Evolutionary conservation across 2,113 vertebrate genomes (phyloP).

Genomic region (Colistium nudipinnis): DNA sequence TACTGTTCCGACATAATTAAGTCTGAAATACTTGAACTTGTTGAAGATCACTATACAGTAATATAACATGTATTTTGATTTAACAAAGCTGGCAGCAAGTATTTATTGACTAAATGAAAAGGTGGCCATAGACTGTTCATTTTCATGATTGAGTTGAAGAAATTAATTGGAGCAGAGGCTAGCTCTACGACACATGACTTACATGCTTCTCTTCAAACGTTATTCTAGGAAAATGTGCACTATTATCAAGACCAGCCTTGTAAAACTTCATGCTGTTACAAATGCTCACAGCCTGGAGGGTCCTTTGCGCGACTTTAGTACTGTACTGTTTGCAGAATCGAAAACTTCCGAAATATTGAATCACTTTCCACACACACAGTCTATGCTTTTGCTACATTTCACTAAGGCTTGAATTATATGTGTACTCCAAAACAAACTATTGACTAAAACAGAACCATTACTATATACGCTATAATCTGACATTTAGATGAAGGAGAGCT

Average conservation of each 20-base stretch:
- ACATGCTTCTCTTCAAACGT: neutral
- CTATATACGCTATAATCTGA: too few relatives aligned
- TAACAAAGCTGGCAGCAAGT: neutral
- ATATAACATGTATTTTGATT: neutral
- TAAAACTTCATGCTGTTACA: neutral
- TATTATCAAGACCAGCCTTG: neutral
- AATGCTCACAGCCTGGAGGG: neutral
- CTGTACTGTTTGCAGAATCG: slow-evolving; percentile 16
- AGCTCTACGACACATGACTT: slow-evolving; percentile 1
- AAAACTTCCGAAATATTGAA: slow-evolving; percentile 4
- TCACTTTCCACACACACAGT: slow-evolving; percentile 16
- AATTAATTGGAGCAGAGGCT: neutral
- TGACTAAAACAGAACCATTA: too few relatives aligned
- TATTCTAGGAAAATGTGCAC: neutral
- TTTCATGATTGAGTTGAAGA: neutral
- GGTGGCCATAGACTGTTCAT: neutral
- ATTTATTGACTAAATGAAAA: neutral
- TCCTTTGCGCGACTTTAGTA: neutral
- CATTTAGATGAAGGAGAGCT: too few relatives aligned
- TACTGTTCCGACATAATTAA: neutral
- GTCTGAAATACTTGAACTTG: neutral
- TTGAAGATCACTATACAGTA: neutral
- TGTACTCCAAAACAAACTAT: too few relatives aligned
- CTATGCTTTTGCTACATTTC: neutral
- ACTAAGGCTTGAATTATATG: neutral